Conservation (phyloP, 2,888 invertebrate species). For the Halocaridina rubra region DNA sequence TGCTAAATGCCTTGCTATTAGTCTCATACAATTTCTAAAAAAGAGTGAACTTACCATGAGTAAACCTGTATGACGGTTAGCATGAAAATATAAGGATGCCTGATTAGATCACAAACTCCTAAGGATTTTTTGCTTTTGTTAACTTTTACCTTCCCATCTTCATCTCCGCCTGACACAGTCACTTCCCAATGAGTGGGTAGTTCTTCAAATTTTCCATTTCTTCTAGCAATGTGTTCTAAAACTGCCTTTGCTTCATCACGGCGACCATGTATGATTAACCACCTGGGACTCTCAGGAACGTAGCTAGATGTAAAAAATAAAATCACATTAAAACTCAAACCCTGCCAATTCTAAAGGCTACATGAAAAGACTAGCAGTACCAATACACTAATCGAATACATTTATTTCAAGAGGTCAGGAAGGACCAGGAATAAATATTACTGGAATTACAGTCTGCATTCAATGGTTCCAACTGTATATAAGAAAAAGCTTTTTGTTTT, state of each 20-base stretch:
- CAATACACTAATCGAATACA: too few species aligned
- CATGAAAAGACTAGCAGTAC: too few species aligned
- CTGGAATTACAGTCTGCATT: too few species aligned
- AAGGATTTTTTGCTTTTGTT: conserved; percentile 32
- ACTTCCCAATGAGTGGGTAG: conserved; percentile 47
- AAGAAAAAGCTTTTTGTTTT: too few species aligned
- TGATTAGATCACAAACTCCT: conserved; percentile 34
- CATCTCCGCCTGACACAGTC: not conserved
- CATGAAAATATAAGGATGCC: conserved; percentile 56
- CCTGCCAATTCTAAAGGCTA: too few species aligned
- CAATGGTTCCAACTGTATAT: too few species aligned
- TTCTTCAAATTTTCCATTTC: conserved; percentile 58
- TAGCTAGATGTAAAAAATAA: too few species aligned
- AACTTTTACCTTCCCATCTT: not conserved
- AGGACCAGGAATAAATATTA: too few species aligned
- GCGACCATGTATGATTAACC: conserved; percentile 65
- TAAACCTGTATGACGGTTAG: conserved; percentile 65
- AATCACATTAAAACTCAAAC: too few species aligned
- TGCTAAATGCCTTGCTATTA: too few species aligned
- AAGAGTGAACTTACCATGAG: conserved; percentile 65
- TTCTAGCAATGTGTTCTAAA: conserved; percentile 63
- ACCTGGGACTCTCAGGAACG: conserved; percentile 65
- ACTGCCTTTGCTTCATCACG: conserved; percentile 64
- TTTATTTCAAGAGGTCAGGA: too few species aligned
- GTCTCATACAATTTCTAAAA: too few species aligned